Base-by-base conservation (phyloP, 2,113 vertebrate species). In the Passerina amoena region DNA sequence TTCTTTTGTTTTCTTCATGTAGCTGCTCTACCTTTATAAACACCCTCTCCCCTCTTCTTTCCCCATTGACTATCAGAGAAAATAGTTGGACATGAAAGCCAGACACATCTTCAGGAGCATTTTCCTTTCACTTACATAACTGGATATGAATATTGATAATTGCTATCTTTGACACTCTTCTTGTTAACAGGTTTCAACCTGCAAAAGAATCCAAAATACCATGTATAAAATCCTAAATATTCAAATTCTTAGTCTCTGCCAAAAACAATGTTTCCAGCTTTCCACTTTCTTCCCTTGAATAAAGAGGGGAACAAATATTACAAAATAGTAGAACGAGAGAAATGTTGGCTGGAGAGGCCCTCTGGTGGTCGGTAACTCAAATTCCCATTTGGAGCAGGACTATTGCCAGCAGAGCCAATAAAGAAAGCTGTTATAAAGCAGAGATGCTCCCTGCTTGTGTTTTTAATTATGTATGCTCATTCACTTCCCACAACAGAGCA, bases 321-420 rank as follows among this genome's bases (percentile, higher is more conserved):
- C 37, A 45, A 56, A 38, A 50, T 0, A 66, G 28, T 11, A 78
- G 57, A 89, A 45, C 0, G 2, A 70, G 63, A 37, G 48, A 86
- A 95, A 63, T 63, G 50, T 71, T 86, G 72, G 16, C 80, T 86
- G 48, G 27, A 93, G 81, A 73, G 82, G 94, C 86, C 96, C 94
- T 95, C 96, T 97, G 72, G 68, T 94, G 96, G 92, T 90, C 76
- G 83, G 45, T n/a, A 47, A 33, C 53, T 71, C 82, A n/a, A 88
- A 69, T 47, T 83, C 68, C 65, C 50, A 22, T 77, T 88, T 47
- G 80, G 24, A 81, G 37, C 7, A 70, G 91, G 47, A 60, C 4
- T 24, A 14, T 15, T 2, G 0, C 54, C 35, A 69, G 27, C 54
- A 82, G 88, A 90, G 9, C 30, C 50, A 53, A 27, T 57, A 53